A percentile compares a stretch with the other conserved stretches of the same genome.
phyloP scores from a whole-genome alignment of 1,140 invertebrate species.

The Eupeodes corollae region DNA sequence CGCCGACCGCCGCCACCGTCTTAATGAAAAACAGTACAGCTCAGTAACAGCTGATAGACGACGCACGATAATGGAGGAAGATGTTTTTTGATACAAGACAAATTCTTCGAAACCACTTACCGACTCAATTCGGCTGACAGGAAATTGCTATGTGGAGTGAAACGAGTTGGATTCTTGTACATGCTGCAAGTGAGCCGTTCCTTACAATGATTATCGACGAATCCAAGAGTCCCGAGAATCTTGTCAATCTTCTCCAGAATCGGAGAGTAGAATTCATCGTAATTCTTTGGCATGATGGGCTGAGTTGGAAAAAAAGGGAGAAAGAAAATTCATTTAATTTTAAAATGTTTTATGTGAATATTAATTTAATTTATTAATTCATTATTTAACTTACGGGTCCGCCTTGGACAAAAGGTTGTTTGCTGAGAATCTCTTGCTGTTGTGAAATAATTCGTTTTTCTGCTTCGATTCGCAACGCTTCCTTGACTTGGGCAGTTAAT shows the following conservation, averaged over 20 bases:
- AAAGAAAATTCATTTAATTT: not conserved
- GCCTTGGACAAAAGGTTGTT: constrained; percentile 35
- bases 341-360: not conserved
- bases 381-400: constrained; percentile 24
- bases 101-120: constrained; percentile 48
- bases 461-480: constrained; percentile 37
- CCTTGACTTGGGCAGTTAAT: constrained; percentile 30
- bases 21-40: too few relatives aligned
- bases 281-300: constrained; percentile 34
- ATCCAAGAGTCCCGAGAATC: constrained; percentile 55
- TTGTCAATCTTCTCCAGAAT: constrained; percentile 62
- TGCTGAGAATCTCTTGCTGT: constrained; percentile 34
- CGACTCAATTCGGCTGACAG: constrained; percentile 73
- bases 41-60: too few relatives aligned
- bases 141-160: constrained; percentile 71
- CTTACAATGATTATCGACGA: constrained; percentile 54
- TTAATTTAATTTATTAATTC: not conserved
- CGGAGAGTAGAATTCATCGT: constrained; percentile 66
- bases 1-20: too few relatives aligned
- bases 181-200: constrained; percentile 68
- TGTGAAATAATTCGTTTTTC: constrained; percentile 33
- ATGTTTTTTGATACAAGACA: too few relatives aligned
- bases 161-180: constrained; percentile 65
- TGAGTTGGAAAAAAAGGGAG: constrained; percentile 4
- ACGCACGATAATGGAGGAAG: too few relatives aligned